These are phyloP conservation scores for Archocentrus centrarchus DNA, from an alignment of 2,113 vertebrate genomes.

Conservation along the genomic window DNA sequence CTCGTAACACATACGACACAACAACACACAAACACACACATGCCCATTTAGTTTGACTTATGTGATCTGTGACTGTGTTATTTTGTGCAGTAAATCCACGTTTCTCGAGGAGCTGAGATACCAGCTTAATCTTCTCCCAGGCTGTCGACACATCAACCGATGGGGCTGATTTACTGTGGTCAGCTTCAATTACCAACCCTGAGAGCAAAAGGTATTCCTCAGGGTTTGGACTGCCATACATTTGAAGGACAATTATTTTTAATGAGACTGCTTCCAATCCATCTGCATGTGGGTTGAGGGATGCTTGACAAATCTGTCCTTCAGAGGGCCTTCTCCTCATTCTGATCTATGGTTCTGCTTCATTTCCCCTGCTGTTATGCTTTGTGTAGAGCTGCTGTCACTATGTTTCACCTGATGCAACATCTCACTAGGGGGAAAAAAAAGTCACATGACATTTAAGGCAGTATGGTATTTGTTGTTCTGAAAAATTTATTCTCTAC, in stretches of 20 bases:
- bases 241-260: slow-evolving; percentile 82
- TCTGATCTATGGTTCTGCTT: slow-evolving; percentile 71
- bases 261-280: slow-evolving; percentile 78
- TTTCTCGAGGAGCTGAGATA: slow-evolving; percentile 64
- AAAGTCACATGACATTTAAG: slow-evolving; percentile 24
- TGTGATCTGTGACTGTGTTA: slow-evolving; percentile 57
- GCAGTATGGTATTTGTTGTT: slow-evolving; percentile 42
- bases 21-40: slow-evolving; percentile 17
- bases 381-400: slow-evolving; percentile 49
- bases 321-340: slow-evolving; percentile 64
- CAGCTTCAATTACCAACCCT: slow-evolving; percentile 76
- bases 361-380: slow-evolving; percentile 69
- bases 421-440: slow-evolving; percentile 9
- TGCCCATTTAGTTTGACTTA: slow-evolving; percentile 62
- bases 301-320: slow-evolving; percentile 78
- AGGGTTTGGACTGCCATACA: slow-evolving; percentile 70
- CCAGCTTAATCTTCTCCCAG: slow-evolving; percentile 73
- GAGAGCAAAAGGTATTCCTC: slow-evolving; percentile 73
- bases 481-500: slow-evolving; percentile 25
- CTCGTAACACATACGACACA: slow-evolving; percentile 12
- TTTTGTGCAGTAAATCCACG: slow-evolving; percentile 74
- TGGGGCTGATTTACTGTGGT: slow-evolving; percentile 79
- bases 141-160: slow-evolving; percentile 66
- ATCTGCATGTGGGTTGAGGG: slow-evolving; percentile 80
- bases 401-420: slow-evolving; percentile 46